A percentile compares a stretch with the other conserved stretches of the same genome.
These are phyloP conservation scores for Ashinkailepas kermadecensis DNA, from an alignment of 2,888 invertebrate genomes.

Conservation along the genomic window DNA sequence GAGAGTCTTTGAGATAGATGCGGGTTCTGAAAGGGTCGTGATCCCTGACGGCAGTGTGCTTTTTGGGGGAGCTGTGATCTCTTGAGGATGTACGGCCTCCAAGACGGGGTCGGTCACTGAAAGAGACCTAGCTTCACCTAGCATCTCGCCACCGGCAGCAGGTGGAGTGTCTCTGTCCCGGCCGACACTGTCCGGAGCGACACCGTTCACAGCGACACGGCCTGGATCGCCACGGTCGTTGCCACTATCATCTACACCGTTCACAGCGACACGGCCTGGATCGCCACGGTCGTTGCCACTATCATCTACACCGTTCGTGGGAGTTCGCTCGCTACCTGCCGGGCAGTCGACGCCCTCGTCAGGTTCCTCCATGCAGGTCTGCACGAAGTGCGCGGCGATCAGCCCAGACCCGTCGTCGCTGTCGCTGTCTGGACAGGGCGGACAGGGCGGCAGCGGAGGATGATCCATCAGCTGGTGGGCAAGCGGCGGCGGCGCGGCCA, in stretches of 20 bases:
- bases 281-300: background rate
- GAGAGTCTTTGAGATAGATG: too few relatives aligned
- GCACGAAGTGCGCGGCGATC: slow-evolving; percentile 6
- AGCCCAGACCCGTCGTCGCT: background rate
- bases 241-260: background rate
- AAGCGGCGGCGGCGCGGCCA: background rate
- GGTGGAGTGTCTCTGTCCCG: too few relatives aligned
- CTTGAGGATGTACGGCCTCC: too few relatives aligned
- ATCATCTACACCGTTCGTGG: background rate
- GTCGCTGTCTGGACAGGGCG: background rate
- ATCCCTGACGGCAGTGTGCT: too few relatives aligned
- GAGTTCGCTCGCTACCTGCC: background rate
- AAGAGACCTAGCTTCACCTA: too few relatives aligned
- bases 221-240: background rate
- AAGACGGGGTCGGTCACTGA: too few relatives aligned
- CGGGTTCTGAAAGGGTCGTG: too few relatives aligned
- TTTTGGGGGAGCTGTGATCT: too few relatives aligned
- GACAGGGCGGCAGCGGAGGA: background rate
- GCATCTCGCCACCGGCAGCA: too few relatives aligned
- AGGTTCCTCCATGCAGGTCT: background rate
- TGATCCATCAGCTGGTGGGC: background rate
- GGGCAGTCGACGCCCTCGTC: background rate
- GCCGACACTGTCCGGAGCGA: too few relatives aligned
- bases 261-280: background rate
- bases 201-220: background rate